Conservation (phyloP, 1,140 invertebrate species). For the Centruroides sculpturatus region DNA sequence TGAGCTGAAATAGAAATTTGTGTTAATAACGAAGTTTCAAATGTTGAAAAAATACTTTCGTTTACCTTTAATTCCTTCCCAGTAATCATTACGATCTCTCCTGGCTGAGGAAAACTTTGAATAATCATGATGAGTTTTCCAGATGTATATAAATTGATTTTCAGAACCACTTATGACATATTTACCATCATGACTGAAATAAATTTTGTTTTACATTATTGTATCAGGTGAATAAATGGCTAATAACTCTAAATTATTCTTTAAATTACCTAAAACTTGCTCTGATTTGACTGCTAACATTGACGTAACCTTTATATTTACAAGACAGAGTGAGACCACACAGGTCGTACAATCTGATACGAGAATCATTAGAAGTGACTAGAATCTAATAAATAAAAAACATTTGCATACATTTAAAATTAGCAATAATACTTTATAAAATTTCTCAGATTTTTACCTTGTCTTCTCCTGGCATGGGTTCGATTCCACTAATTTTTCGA, state of each 20-base stretch:
- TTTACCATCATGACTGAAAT: conserved; percentile 74
- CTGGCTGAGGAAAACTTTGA: conserved; percentile 87
- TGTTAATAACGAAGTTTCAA: not conserved
- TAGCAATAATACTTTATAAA: not conserved
- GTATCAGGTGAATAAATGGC: no score
- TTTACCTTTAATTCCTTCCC: conserved; percentile 83
- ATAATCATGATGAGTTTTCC: conserved; percentile 90
- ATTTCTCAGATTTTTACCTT: conserved; percentile 37
- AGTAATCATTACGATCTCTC: conserved; percentile 89
- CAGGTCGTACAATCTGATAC: conserved; percentile 93
- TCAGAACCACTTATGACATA: conserved; percentile 96
- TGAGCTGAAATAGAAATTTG: conserved; percentile 46
- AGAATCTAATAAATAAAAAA: conserved; percentile 46
- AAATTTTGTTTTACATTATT: not conserved
- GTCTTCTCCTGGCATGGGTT: conserved; percentile 89
- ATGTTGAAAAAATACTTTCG: not conserved
- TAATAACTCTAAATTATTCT: not conserved
- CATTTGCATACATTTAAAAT: not conserved
- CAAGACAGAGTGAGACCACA: conserved; percentile 87
- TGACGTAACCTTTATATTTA: conserved; percentile 91
- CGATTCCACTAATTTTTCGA: conserved; percentile 91
- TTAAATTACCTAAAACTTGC: conserved; percentile 60
- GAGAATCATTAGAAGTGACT: conserved; percentile 94
- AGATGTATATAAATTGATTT: conserved; percentile 94
- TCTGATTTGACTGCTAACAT: conserved; percentile 93